Evolutionary conservation across 1,140 invertebrate genomes (phyloP).

Genomic region (Planococcus citri): DNA sequence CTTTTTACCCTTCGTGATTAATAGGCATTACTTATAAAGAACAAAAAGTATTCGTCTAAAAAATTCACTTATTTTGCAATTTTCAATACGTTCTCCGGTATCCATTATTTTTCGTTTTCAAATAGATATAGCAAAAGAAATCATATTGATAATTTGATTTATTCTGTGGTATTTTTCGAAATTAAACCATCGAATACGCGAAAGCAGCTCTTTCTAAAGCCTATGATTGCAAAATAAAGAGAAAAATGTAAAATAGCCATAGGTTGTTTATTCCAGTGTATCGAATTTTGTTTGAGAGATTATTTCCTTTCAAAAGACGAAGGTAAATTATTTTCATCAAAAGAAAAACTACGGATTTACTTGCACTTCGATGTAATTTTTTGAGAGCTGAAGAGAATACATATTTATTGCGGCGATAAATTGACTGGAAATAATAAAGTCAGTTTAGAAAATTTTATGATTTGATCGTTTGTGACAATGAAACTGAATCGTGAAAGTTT

Average conservation of each 20-base stretch:
- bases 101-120: too few relatives aligned
- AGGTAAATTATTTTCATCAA: neutral
- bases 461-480: too few relatives aligned
- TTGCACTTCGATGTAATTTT: neutral
- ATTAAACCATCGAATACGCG: too few relatives aligned
- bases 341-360: neutral
- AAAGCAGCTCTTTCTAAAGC: too few relatives aligned
- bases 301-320: neutral
- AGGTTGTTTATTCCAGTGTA: neutral
- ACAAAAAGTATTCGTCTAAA: neutral
- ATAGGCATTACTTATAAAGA: neutral
- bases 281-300: neutral
- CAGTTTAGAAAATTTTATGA: neutral
- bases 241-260: neutral
- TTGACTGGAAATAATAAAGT: neutral
- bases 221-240: neutral
- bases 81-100: neutral
- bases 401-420: neutral
- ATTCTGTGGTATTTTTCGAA: too few relatives aligned
- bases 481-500: too few relatives aligned
- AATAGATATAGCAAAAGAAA: too few relatives aligned
- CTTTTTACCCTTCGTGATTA: slow-evolving; percentile 9
- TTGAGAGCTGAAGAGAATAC: neutral
- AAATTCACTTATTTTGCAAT: neutral
- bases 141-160: too few relatives aligned